These are phyloP conservation scores for Bujurquina vittata DNA, from an alignment of 2,113 vertebrate species.

Conservation along the genomic window DNA sequence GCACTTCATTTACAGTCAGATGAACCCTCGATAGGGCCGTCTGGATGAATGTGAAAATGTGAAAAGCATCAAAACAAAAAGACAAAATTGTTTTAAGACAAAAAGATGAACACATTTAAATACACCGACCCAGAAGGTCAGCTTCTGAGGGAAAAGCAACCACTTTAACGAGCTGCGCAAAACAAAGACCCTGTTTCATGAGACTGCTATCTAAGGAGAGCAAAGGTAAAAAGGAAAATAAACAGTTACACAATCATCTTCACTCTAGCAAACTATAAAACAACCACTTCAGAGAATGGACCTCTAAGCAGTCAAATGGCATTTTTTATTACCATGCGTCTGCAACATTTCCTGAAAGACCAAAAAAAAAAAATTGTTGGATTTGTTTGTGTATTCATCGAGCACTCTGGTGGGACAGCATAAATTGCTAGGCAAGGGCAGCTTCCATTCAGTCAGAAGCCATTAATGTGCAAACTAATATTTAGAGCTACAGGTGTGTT, in stretches of 20 bases:
- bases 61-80: not conserved
- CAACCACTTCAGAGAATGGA: constrained; percentile 32
- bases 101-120: not conserved
- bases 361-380: not conserved
- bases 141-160: not conserved
- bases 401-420: constrained; percentile 26
- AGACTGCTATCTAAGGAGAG: not conserved
- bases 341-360: constrained; percentile 46
- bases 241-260: constrained; percentile 27
- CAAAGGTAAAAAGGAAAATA: not conserved
- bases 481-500: constrained; percentile 65
- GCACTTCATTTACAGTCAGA: not conserved
- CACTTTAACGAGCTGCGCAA: not conserved
- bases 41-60: not conserved
- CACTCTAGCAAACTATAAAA: constrained; percentile 9
- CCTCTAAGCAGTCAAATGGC: constrained; percentile 1
- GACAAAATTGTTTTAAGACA: not conserved
- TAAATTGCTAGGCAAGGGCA: constrained; percentile 39
- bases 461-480: constrained; percentile 58
- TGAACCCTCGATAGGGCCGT: too few species aligned
- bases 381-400: constrained; percentile 52
- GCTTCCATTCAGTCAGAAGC: constrained; percentile 51
- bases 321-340: constrained; percentile 27
- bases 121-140: not conserved
- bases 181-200: not conserved